Base-by-base conservation (phyloP, 2,797 vertebrate species). In the Phoebastria nigripes region DNA sequence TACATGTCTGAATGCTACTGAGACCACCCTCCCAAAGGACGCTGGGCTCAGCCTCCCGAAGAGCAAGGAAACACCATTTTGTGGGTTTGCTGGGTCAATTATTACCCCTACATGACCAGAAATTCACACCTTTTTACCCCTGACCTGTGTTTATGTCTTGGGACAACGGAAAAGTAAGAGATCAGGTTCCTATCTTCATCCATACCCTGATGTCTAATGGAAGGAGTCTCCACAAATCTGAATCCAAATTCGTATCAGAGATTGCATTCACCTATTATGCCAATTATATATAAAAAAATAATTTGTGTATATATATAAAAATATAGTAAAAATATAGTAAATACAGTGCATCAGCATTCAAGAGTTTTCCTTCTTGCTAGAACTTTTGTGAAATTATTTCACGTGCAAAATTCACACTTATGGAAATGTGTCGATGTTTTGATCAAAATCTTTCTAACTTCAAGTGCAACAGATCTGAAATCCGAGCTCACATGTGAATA, bases 1-100 rank as follows among this genome's bases (percentile, higher is more conserved):
- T 28, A 9, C 11, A 2, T 0, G 2, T 21, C 35, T n/a, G 28
- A 58, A 55, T 5, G n/a, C 37, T 17, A 11, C 55, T 2, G 2
- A 82, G 37, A 58, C 9, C 69, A 39, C 2, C 4, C 12, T 42
- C 39, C 59, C 3, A 0, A 0, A 37, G 24, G 10, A 62, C 6
- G 1, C 9, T 1, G 5, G 42, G 35, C 8, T 81, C 56, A 46
- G 78, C 21, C 18, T 52, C 46, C 18, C 9, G 0, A 47, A 58
- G 8, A 74, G 19, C 4, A 51, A 24, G 15, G 9, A 15, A 39
- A 47, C 5, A 15, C 9, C 5, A 3, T n/a, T 79, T 41, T 16
- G 1, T 0, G 41, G 35, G 9, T 19, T 46, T 90, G n/a, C 24
- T 59, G 74, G 17, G 80, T 63, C 8, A 35, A 13, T 44, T 25